These are phyloP conservation scores for Vimba vimba DNA, from an alignment of 2,113 vertebrate genomes.

Conservation along the genomic window DNA sequence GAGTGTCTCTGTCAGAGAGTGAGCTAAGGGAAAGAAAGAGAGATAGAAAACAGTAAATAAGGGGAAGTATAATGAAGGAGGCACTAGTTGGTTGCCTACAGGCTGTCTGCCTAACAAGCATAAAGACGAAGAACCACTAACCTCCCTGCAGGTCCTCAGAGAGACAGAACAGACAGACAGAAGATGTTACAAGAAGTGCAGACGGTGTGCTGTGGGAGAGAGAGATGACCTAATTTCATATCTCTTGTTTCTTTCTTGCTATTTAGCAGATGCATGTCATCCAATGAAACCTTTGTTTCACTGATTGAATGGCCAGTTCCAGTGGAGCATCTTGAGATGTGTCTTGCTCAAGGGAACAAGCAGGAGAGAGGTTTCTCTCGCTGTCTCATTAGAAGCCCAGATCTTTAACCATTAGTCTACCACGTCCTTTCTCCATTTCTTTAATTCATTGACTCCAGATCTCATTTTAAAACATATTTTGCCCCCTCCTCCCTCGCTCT, in stretches of 20 bases:
- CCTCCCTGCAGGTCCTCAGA: constrained; percentile 20
- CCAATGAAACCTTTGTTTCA: constrained; percentile 1
- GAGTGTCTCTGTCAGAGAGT: constrained; percentile 11
- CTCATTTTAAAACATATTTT: neutral
- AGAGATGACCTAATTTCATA: neutral
- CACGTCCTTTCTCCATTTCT: neutral
- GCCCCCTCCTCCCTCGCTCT: neutral
- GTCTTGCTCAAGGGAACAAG: constrained; percentile 7
- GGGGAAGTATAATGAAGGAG: constrained; percentile 15
- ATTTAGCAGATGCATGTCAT: constrained; percentile 39
- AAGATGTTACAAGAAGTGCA: constrained; percentile 24
- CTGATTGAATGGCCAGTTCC: constrained; percentile 4
- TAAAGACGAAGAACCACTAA: neutral
- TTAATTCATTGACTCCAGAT: neutral
- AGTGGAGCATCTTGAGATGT: neutral
- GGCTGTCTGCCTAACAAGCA: constrained; percentile 26
- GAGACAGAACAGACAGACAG: constrained; percentile 12
- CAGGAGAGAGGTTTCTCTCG: neutral
- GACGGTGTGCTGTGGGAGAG: neutral
- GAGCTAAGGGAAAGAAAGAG: constrained; percentile 7
- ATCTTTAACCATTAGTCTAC: neutral
- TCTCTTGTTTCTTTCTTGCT: neutral
- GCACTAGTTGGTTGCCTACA: constrained; percentile 20
- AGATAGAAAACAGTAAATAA: constrained; percentile 16
- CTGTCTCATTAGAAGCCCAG: constrained; percentile 11